Base-by-base conservation (phyloP, 2,888 invertebrate genomes). In the Eupithecia inturbata region DNA sequence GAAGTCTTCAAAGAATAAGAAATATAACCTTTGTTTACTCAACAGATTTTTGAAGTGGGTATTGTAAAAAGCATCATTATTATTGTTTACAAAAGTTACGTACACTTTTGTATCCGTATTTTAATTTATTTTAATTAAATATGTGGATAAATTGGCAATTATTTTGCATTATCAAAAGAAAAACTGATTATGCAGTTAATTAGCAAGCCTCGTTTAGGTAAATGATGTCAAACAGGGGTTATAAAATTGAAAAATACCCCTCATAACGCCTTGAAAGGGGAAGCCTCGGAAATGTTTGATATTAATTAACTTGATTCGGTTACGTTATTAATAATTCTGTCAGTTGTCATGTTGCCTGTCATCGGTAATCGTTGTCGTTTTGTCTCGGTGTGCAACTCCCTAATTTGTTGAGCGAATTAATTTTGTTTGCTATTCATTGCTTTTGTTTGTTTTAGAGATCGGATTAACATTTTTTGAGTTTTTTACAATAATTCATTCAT, bases 251-350 rank as follows among this genome's bases (percentile, higher is more conserved):
- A 82, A 82, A 79, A 78, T 81, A 71, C 83, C 86, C 83, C 81
- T 78, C 80, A 72, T 71, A 75, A 81, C 60, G 39, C 71, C 72
- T 62, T 45, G 70, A 72, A 72, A 70, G 57, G 77, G 77, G 76
- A 76, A 68, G 72, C 74, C 70, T 49, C 33, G 26, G 71, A 88
- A 83, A 86, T 92, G 92, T 92, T 92, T 93, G 91, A 90, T 91
- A 92, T 92, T 92, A 93, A 93, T 93, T 91, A 92, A 88, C 89
- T 84, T 73, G 74, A 76, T 79, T 79, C 73, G 77, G 78, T 77
- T 70, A 82, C 82, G 85, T 88, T 87, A 92, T 92, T 91, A 91
- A 92, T 92, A 88, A 89, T 84, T 82, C 79, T 78, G 84, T 83
- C 83, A 80, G 83, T 81, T 81, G 87, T 89, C 91, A 77, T 91